These are phyloP conservation scores for Alosa alosa DNA, from an alignment of 2,113 vertebrate species.

Conservation along the genomic window DNA sequence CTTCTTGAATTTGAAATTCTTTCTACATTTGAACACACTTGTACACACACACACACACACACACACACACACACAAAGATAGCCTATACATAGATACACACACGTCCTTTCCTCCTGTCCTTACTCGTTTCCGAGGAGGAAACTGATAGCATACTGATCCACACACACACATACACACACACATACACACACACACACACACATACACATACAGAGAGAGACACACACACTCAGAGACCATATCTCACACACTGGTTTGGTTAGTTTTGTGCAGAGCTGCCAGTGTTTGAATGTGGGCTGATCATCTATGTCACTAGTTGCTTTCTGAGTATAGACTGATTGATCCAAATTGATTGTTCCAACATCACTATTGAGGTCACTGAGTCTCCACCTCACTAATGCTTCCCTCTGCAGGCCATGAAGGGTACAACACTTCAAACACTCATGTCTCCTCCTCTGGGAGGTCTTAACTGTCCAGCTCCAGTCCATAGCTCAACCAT, in stretches of 20 bases:
- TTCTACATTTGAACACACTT: too few species aligned
- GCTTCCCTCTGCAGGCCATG: neutral
- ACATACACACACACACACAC: neutral
- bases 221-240: neutral
- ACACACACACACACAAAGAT: neutral
- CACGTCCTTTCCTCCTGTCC: neutral
- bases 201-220: too few species aligned
- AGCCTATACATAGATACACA: neutral
- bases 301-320: neutral
- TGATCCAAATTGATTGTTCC: neutral
- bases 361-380: neutral
- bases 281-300: too few species aligned
- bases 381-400: neutral
- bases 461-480: too few species aligned
- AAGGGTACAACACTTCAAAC: neutral
- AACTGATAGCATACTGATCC: constrained; percentile 3
- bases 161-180: neutral
- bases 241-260: neutral
- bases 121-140: neutral
- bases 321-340: neutral
- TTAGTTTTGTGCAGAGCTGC: neutral
- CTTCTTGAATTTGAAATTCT: too few species aligned
- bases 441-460: too few species aligned
- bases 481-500: too few species aligned
- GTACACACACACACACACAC: neutral